A percentile compares a stretch with the other conserved stretches of the same genome.
These are phyloP conservation scores for Dipodomys spectabilis DNA, from an alignment of 2,113 vertebrate genomes.

Conservation along the genomic window DNA sequence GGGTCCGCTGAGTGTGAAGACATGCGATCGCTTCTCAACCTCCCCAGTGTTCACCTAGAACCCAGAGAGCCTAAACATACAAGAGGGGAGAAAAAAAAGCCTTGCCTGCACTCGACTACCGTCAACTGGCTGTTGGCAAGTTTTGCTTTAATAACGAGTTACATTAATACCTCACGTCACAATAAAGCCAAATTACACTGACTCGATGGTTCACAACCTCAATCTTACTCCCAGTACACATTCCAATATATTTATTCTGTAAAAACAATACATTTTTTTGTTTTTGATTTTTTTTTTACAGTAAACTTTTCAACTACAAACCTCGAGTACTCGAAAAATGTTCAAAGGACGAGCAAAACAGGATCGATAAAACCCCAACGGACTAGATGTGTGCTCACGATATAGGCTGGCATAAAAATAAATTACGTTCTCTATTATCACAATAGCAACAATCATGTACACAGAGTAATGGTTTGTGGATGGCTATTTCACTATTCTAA, in stretches of 20 bases:
- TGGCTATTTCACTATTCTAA: constrained; percentile 86
- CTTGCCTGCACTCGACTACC: constrained; percentile 87
- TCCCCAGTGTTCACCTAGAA: constrained; percentile 60
- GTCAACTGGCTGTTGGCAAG: constrained; percentile 88
- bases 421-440: constrained; percentile 91
- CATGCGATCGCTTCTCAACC: not conserved
- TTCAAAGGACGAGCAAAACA: constrained; percentile 92
- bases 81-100: constrained; percentile 82
- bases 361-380: constrained; percentile 87
- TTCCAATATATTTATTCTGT: constrained; percentile 98
- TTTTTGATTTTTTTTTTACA: constrained; percentile 90
- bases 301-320: constrained; percentile 96
- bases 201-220: constrained; percentile 89
- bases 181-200: constrained; percentile 90
- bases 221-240: constrained; percentile 91
- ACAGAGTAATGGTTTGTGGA: constrained; percentile 87
- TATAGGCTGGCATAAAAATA: constrained; percentile 92
- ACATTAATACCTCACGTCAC: constrained; percentile 91
- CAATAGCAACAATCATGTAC: constrained; percentile 90
- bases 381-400: constrained; percentile 89
- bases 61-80: constrained; percentile 78
- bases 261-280: constrained; percentile 97
- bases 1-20: not conserved
- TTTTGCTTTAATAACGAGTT: constrained; percentile 90
- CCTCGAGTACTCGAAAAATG: constrained; percentile 93